These are phyloP conservation scores for Callyntrura guangdongensis DNA, from an alignment of 2,888 invertebrate species.

Conservation along the genomic window DNA sequence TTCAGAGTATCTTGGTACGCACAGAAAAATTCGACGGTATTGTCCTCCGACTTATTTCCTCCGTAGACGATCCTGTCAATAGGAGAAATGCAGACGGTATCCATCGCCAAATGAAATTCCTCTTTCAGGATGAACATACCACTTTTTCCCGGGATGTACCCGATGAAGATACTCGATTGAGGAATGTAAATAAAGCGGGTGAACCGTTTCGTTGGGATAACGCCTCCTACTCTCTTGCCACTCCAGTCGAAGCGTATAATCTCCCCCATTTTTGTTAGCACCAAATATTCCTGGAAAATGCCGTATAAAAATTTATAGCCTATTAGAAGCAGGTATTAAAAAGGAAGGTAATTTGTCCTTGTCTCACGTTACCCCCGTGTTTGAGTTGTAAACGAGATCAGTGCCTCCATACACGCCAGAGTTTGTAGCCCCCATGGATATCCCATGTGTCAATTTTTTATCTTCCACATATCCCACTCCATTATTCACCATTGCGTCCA, in stretches of 20 bases:
- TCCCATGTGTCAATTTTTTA: slow-evolving; percentile 82
- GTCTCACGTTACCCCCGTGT: slow-evolving; percentile 69
- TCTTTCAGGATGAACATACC: slow-evolving; percentile 81
- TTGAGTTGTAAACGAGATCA: slow-evolving; percentile 82
- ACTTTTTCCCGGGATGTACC: slow-evolving; percentile 82
- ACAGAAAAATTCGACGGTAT: slow-evolving; percentile 82
- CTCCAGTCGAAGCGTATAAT: slow-evolving; percentile 82
- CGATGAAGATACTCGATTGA: slow-evolving; percentile 79
- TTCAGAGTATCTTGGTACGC: slow-evolving; percentile 79
- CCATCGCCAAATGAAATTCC: slow-evolving; percentile 82
- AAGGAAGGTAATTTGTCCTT: not conserved
- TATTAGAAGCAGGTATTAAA: too few species aligned
- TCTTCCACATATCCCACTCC: slow-evolving; percentile 83
- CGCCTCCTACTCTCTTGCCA: slow-evolving; percentile 76
- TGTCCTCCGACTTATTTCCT: slow-evolving; percentile 76
- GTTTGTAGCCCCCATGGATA: slow-evolving; percentile 81
- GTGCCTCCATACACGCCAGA: slow-evolving; percentile 82
- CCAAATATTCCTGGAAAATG: slow-evolving; percentile 81
- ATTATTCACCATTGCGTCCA: slow-evolving; percentile 81
- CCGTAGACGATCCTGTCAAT: slow-evolving; percentile 79
- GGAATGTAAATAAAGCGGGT: slow-evolving; percentile 80
- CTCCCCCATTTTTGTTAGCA: slow-evolving; percentile 81
- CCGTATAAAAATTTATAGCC: not conserved
- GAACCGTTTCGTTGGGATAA: slow-evolving; percentile 79
- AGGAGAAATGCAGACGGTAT: slow-evolving; percentile 81